Percentiles rank a stretch among this genome's conserved stretches.
These are phyloP conservation scores for Solenopsis invicta DNA, from an alignment of 1,140 invertebrate genomes.

Conservation along the genomic window DNA sequence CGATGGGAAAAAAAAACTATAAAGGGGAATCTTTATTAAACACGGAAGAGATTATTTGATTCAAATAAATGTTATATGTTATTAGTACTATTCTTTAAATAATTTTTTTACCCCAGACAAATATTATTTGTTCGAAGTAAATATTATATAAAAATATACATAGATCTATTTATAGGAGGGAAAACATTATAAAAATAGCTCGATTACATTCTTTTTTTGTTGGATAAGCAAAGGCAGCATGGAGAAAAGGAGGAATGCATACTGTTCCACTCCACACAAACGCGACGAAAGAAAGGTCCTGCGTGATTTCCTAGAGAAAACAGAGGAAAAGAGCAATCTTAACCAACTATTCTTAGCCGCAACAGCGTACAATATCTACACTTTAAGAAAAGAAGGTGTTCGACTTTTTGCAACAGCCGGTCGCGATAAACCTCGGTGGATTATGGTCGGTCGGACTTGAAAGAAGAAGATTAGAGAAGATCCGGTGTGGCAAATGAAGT, in stretches of 20 bases:
- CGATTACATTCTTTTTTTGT: neutral
- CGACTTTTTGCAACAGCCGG: conserved; percentile 6
- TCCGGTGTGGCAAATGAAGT: conserved; percentile 40
- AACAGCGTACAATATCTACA: neutral
- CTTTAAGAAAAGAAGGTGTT: conserved; percentile 6
- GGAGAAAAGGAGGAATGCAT: neutral
- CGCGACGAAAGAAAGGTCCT: neutral
- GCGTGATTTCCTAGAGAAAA: neutral
- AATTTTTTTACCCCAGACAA: no score
- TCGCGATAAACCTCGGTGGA: conserved; percentile 36
- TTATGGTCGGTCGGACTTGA: conserved; percentile 17
- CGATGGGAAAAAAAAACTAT: neutral
- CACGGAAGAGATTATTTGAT: no score
- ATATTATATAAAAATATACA: no score
- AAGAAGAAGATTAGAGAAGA: conserved; percentile 51
- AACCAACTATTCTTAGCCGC: neutral
- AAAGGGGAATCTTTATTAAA: neutral
- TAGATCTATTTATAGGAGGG: no score
- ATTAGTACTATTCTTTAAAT: no score
- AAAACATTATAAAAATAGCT: no score
- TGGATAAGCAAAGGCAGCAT: neutral
- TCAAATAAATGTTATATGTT: no score
- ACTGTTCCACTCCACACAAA: neutral
- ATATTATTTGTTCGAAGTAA: no score
- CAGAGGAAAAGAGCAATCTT: neutral